Base-by-base conservation (phyloP, 2,797 vertebrate genomes). In the Neosilurus hyrtlii region DNA sequence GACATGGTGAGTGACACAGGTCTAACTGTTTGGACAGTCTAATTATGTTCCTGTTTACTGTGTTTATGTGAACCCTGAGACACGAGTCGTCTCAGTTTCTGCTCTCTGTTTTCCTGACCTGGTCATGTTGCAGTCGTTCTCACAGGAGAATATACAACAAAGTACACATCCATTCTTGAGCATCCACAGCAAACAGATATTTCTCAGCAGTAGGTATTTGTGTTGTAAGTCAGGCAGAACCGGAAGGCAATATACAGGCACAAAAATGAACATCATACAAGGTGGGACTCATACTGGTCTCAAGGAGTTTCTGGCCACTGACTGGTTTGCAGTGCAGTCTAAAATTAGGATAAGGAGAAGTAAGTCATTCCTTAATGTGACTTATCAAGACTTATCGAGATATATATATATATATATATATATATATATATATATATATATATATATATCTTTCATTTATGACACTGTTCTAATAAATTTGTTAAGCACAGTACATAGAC, bases 61-160 rank as follows among this genome's bases (percentile, higher is more conserved):
- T 81, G 81, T 87, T 81, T 86, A 72, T 87, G 76, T 84, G 79
- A 85, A 88, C 70, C 84, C 84, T 76, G 14, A 59, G 67, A 12
- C 37, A 49, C 43, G 11, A 70, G 67, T 22, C 67, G 3, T 49
- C 67, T 70, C 37, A 49, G 16, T 72, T 72, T 52, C 49, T 56
- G n/a, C 52, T 54, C 71, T 73, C 16, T 70, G 43, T 11, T 72
- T 73, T 71, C 22, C 24, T 56, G 24, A 73, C 51, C 20, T 30
- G 71, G 24, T 56, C 71, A 24, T 72, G 70, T 72, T 72, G 70
- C 49, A 37, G 30, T 43, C 26, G 49, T 52, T 72, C 70, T 52
- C 68, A 71, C 0, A 7, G 9, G 14, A 72, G 7, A 72, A 52
- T 49, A 12, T 71, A 70, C 67, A 22, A 49, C 37, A 49, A 68